Percentiles rank a stretch among this genome's conserved stretches.
These are phyloP conservation scores for Thaumetopoea pityocampa DNA, from an alignment of 1,140 invertebrate species.

Conservation along the genomic window DNA sequence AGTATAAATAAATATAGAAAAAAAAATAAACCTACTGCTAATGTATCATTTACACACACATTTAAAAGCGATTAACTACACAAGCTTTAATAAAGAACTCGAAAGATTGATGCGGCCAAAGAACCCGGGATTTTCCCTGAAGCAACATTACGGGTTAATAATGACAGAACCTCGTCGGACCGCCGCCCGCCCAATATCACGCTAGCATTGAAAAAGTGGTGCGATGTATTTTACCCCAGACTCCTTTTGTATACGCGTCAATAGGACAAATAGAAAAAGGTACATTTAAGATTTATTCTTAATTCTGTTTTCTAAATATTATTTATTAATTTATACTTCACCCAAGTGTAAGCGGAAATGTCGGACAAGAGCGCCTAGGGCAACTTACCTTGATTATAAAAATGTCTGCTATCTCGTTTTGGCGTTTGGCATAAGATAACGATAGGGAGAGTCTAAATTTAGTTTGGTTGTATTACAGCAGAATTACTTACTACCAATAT, in stretches of 20 bases:
- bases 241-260: slow-evolving; percentile 10
- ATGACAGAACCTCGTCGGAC: slow-evolving; percentile 17
- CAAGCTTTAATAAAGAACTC: slow-evolving; percentile 20
- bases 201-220: slow-evolving; percentile 24
- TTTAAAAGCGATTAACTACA: slow-evolving; percentile 19
- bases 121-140: slow-evolving; percentile 9
- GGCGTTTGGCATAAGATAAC: no score
- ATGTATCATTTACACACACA: no score
- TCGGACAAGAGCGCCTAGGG: no score
- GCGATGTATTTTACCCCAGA: slow-evolving; percentile 19
- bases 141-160: slow-evolving; percentile 21
- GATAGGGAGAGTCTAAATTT: no score
- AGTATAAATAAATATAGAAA: no score
- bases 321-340: no score
- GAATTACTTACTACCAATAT: no score
- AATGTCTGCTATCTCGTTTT: no score
- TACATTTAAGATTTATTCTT: neutral
- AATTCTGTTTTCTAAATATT: neutral
- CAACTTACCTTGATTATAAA: no score
- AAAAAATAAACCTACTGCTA: no score
- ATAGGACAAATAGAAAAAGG: slow-evolving; percentile 5
- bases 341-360: no score
- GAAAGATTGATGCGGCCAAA: slow-evolving; percentile 24
- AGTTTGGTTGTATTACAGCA: no score
- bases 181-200: slow-evolving; percentile 10